A percentile compares a stretch with the other conserved stretches of the same genome.
phyloP scores from a whole-genome alignment of 2,888 invertebrate species.

The Apomyelois bistriatella region DNA sequence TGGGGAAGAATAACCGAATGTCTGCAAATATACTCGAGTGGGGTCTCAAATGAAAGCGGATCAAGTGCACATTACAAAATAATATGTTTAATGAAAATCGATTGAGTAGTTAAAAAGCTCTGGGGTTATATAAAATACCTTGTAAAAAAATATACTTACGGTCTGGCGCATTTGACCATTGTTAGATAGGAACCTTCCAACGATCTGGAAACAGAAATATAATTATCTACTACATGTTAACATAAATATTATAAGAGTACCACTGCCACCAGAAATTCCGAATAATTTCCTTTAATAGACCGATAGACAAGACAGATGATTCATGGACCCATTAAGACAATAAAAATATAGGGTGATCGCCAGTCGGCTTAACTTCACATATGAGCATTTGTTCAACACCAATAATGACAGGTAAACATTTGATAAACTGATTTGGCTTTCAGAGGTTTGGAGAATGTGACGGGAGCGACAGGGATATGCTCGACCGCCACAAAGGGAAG shows the following conservation, averaged over 20 bases:
- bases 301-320: neutral
- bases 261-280: neutral
- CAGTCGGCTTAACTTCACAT: neutral
- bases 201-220: slow-evolving; percentile 47
- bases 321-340: neutral
- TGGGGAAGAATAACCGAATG: no score
- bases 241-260: neutral
- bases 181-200: slow-evolving; percentile 61
- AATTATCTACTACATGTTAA: slow-evolving; percentile 7
- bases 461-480: no score
- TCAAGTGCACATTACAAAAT: no score
- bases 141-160: slow-evolving; percentile 58
- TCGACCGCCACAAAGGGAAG: no score
- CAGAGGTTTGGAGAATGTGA: no score
- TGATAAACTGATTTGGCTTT: no score
- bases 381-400: neutral
- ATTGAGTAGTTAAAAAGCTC: no score
- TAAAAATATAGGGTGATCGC: neutral
- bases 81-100: no score
- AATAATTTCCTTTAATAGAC: neutral
- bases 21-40: no score
- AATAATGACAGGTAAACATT: no score
- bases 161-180: slow-evolving; percentile 65
- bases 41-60: no score
- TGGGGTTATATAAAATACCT: no score